Evolutionary conservation across 2,113 vertebrate genomes (phyloP).

Genomic region (Alethe castanea): DNA sequence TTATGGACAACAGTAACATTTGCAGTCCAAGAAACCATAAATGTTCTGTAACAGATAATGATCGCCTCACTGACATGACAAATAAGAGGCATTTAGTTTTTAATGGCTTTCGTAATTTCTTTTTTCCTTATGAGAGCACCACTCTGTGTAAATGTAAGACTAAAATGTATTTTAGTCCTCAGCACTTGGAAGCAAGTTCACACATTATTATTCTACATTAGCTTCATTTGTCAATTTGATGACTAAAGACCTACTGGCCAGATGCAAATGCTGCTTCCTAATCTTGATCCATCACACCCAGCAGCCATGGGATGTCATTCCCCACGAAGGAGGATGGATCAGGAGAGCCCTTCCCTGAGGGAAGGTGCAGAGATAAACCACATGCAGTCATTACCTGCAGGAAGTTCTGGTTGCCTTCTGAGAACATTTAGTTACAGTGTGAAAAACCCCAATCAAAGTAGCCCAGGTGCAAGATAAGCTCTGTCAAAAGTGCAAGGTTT

Average conservation of each 20-base stretch:
- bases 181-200: conserved; percentile 50
- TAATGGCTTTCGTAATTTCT: conserved; percentile 53
- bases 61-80: conserved; percentile 41
- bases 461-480: background rate
- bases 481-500: background rate
- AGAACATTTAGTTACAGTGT: background rate
- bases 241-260: conserved; percentile 64
- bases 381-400: conserved; percentile 12
- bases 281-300: conserved; percentile 56
- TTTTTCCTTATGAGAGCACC: conserved; percentile 42
- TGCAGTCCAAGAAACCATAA: conserved; percentile 45
- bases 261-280: conserved; percentile 70
- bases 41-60: conserved; percentile 48
- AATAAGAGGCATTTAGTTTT: conserved; percentile 61
- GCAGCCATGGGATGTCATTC: conserved; percentile 16
- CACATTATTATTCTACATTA: conserved; percentile 71
- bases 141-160: conserved; percentile 32
- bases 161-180: conserved; percentile 38
- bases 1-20: conserved; percentile 19
- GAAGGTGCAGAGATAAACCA: conserved; percentile 9
- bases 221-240: conserved; percentile 68
- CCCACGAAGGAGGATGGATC: background rate
- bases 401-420: conserved; percentile 14
- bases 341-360: background rate
- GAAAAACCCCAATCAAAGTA: background rate